Conservation (phyloP, 2,797 vertebrate genomes). For the Malacoraja senta region DNA sequence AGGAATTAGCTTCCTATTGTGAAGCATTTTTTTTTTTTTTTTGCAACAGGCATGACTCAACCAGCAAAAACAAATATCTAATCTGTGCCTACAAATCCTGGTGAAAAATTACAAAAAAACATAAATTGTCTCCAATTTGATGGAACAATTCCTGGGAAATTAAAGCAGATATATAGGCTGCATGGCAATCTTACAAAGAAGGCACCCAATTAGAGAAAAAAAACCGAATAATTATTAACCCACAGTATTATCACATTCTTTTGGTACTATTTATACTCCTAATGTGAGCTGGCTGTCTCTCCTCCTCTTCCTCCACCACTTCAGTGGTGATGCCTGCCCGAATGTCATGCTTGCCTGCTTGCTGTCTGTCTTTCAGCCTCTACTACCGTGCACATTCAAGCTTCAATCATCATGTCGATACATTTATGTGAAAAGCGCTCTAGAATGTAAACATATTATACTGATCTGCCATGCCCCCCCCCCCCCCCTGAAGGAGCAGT, state of each 20-base stretch:
- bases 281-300: neutral
- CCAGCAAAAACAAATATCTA: neutral
- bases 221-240: neutral
- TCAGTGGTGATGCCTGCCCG: neutral
- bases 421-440: neutral
- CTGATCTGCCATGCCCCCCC: neutral
- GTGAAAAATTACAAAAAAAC: neutral
- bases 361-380: neutral
- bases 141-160: neutral
- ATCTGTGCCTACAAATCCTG: neutral
- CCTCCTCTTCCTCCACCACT: neutral
- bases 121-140: neutral
- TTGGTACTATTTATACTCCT: neutral
- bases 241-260: neutral
- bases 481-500: neutral
- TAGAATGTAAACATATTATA: neutral
- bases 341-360: neutral
- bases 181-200: neutral
- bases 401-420: neutral
- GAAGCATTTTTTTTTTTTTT: neutral
- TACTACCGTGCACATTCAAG: neutral
- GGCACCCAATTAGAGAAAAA: neutral
- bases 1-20: constrained; percentile 21
- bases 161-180: neutral
- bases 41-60: constrained; percentile 2